A percentile compares a stretch with the other conserved stretches of the same genome.
Evolutionary conservation across 1,140 invertebrate species (phyloP).

Genomic region (Mycetomoellerius zeteki): DNA sequence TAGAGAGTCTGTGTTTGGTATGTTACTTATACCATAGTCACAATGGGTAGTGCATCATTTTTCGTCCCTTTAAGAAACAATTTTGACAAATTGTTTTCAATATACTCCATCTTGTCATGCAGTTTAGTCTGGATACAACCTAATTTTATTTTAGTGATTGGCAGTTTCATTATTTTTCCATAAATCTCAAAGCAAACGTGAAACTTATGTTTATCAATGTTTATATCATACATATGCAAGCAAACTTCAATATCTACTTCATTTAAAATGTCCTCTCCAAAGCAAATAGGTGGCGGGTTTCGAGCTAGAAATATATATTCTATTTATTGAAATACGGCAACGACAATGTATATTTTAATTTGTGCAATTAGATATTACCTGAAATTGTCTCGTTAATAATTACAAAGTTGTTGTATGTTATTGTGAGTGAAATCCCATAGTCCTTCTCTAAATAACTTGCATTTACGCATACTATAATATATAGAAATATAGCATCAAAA

Average conservation of each 20-base stretch:
- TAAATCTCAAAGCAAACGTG: conserved; percentile 79
- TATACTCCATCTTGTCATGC: neutral
- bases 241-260: conserved; percentile 76
- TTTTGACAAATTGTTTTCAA: neutral
- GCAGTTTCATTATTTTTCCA: conserved; percentile 62
- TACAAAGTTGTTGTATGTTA: conserved; percentile 76
- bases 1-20: neutral
- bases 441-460: conserved; percentile 78
- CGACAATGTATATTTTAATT: neutral
- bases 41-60: conserved; percentile 39
- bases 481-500: conserved; percentile 46
- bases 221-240: conserved; percentile 78
- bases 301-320: conserved; percentile 70
- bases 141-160: neutral
- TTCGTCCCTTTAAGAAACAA: neutral
- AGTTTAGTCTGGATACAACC: conserved; percentile 25
- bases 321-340: conserved; percentile 34
- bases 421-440: conserved; percentile 80
- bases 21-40: conserved; percentile 61
- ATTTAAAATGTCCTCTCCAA: conserved; percentile 69
- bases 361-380: conserved; percentile 70
- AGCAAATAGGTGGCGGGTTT: conserved; percentile 81
- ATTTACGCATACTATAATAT: conserved; percentile 79
- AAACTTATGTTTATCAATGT: conserved; percentile 68
- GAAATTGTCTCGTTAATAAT: conserved; percentile 82